Evolutionary conservation across 35 echinoderm and acorn worm species (phyloP).

Genomic region (Ophioderma brevispina): DNA sequence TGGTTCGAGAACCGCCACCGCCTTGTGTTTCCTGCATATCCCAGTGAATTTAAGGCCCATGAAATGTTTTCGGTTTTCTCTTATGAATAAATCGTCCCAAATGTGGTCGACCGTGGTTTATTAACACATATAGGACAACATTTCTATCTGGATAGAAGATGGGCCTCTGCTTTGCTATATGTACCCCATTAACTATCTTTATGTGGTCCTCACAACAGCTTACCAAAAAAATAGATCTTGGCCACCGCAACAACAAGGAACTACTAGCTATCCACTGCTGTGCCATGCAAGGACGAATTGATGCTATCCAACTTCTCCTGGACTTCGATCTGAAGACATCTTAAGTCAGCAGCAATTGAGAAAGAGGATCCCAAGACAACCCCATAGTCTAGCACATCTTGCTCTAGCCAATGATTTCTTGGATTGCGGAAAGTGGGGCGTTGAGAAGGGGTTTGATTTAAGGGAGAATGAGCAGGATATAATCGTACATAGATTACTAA

Average conservation of each 20-base stretch:
- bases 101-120: no score
- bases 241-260: conserved; percentile 91
- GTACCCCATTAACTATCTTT: no score
- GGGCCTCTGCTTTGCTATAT: no score
- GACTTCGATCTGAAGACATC: conserved; percentile 60
- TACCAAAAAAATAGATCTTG: conserved; percentile 63
- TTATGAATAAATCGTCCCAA: no score
- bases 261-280: conserved; percentile 96
- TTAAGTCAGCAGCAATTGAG: conserved; percentile 40
- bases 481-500: conserved; percentile 79
- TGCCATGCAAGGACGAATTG: conserved; percentile 93
- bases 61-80: no score
- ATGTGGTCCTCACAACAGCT: conserved; percentile 63
- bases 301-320: conserved; percentile 84
- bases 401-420: conserved; percentile 94
- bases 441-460: conserved; percentile 80
- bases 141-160: no score
- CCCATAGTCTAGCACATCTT: conserved; percentile 79
- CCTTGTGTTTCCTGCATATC: no score
- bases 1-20: no score
- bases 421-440: conserved; percentile 81
- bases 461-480: conserved; percentile 94
- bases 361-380: conserved; percentile 66
- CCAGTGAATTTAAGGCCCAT: no score
- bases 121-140: no score